Percentiles rank a stretch among this genome's conserved stretches.
Conservation (phyloP, 1,140 invertebrate genomes). For the Bombus terrestris region DNA sequence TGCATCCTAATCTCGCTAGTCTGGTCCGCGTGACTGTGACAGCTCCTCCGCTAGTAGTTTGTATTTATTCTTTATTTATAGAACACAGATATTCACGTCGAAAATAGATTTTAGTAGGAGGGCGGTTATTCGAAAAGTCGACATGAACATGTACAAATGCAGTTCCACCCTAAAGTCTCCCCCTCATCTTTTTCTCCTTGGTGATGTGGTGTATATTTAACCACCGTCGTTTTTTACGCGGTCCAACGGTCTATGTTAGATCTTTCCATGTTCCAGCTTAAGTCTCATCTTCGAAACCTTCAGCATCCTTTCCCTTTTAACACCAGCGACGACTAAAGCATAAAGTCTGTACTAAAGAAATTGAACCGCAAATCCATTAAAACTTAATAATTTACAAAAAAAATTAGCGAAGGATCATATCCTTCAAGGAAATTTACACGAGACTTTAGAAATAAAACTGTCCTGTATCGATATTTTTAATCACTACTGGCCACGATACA, state of each 20-base stretch:
- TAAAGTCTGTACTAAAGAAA: no score
- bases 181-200: background rate
- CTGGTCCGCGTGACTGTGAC: background rate
- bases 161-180: background rate
- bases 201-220: slow-evolving; percentile 25
- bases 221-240: slow-evolving; percentile 7
- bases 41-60: background rate
- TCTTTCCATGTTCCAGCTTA: background rate
- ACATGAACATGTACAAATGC: background rate
- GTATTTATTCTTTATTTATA: slow-evolving; percentile 30
- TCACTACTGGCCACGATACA: background rate
- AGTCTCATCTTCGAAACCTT: background rate
- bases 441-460: background rate
- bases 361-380: background rate
- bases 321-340: background rate
- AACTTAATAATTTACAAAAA: no score
- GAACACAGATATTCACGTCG: slow-evolving; percentile 31
- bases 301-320: background rate
- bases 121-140: slow-evolving; percentile 14
- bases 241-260: background rate
- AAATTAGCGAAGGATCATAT: no score
- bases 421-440: no score
- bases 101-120: slow-evolving; percentile 38
- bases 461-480: background rate
- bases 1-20: slow-evolving; percentile 32